phyloP scores from a whole-genome alignment of 2,797 vertebrate genomes.

The Vespertilio murinus region DNA sequence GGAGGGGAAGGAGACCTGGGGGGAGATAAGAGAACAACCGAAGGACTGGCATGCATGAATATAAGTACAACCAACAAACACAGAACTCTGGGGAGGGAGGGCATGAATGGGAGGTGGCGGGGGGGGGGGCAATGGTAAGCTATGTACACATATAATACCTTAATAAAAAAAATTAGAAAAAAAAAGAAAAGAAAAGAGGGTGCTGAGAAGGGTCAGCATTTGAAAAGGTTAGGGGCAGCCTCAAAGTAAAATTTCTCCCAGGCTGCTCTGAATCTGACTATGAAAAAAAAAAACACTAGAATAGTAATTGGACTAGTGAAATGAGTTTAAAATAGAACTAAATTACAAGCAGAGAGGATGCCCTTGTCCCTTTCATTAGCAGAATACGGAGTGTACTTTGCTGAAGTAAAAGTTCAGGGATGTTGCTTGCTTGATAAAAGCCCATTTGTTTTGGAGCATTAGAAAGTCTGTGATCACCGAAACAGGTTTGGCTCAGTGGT shows the following conservation, averaged over 20 bases:
- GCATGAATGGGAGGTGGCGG: too few relatives aligned
- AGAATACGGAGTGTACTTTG: background rate
- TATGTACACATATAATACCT: too few relatives aligned
- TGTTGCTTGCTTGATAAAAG: background rate
- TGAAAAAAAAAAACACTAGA: constrained; percentile 45
- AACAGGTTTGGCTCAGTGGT: too few relatives aligned
- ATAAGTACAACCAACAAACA: too few relatives aligned
- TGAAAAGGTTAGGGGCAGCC: background rate
- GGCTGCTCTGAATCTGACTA: constrained; percentile 3
- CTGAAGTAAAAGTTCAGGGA: background rate
- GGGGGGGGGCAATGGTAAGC: too few relatives aligned
- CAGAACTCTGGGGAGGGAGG: too few relatives aligned
- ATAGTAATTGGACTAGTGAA: constrained; percentile 24
- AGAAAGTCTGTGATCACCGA: background rate
- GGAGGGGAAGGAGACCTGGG: too few relatives aligned
- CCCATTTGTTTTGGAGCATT: background rate
- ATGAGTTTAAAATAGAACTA: constrained; percentile 52
- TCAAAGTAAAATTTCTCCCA: constrained; percentile 45
- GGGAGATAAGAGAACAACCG: too few relatives aligned
- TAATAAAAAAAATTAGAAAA: too few relatives aligned
- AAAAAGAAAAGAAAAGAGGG: too few relatives aligned
- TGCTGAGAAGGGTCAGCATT: background rate
- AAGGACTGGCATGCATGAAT: too few relatives aligned
- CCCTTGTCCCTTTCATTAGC: background rate
- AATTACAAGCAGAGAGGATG: background rate